Evolutionary conservation across 2,797 vertebrate genomes (phyloP).

Genomic region (Gallirallus australis): DNA sequence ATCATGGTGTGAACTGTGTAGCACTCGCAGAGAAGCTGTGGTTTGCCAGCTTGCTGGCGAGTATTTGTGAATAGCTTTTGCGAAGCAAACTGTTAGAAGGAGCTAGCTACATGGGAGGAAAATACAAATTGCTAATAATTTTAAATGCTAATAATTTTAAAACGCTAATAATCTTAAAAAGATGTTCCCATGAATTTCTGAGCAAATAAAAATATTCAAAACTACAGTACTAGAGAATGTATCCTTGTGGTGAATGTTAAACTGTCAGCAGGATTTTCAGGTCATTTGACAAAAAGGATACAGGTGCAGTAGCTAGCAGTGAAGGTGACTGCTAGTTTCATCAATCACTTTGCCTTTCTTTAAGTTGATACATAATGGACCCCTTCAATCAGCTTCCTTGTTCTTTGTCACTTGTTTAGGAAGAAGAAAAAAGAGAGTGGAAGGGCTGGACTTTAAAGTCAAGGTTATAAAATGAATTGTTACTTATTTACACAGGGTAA

Average conservation of each 20-base stretch:
- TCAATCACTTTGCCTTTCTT: constrained; percentile 98
- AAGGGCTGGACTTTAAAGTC: constrained; percentile 83
- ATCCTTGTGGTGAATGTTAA: constrained; percentile 88
- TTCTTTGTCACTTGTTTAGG: constrained; percentile 91
- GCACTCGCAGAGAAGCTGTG: background rate
- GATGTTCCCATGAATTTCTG: constrained; percentile 49
- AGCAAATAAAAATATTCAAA: constrained; percentile 81
- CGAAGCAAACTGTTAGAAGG: background rate
- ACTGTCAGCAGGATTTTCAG: constrained; percentile 98
- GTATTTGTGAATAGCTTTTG: constrained; percentile 29
- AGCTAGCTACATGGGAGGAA: background rate
- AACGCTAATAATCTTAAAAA: background rate
- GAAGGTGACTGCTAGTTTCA: constrained; percentile 98
- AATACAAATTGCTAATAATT: constrained; percentile 6
- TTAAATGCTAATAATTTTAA: background rate
- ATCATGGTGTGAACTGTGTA: background rate
- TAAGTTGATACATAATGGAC: constrained; percentile 99
- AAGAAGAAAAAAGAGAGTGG: constrained; percentile 74
- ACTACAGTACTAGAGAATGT: constrained; percentile 58
- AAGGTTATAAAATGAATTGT: constrained; percentile 92
- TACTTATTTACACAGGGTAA: constrained; percentile 91
- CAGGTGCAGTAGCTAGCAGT: constrained; percentile 92
- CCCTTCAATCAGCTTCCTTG: constrained; percentile 97
- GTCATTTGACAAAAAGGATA: constrained; percentile 98
- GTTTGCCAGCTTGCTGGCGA: background rate